A percentile compares a stretch with the other conserved stretches of the same genome.
Conservation (phyloP, 2,113 vertebrate species). For the Dipodomys merriami region DNA sequence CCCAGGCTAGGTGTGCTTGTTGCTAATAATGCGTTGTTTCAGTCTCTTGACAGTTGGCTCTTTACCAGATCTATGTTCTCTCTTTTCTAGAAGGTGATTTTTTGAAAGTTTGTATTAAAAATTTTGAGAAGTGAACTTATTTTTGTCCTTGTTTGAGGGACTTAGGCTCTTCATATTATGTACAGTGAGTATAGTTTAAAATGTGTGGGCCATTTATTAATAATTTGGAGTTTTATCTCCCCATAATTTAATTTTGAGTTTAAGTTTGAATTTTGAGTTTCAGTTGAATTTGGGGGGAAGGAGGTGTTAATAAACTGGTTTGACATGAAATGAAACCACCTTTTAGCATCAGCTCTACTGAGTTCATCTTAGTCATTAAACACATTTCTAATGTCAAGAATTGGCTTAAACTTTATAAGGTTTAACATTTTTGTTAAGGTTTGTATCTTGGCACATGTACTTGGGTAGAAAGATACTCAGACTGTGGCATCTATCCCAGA, state of each 20-base stretch:
- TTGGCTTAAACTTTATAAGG: neutral
- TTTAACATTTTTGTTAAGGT: neutral
- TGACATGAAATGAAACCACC: constrained; percentile 23
- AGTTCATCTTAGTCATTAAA: neutral
- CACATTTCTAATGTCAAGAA: neutral
- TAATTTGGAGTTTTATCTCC: constrained; percentile 27
- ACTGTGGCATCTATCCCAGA: neutral
- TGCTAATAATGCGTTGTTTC: neutral
- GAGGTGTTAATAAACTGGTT: neutral
- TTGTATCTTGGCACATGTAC: neutral
- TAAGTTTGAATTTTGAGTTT: neutral
- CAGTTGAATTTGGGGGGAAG: neutral
- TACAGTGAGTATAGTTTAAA: neutral
- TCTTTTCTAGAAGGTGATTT: neutral
- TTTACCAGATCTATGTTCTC: neutral
- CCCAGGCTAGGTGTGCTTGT: neutral
- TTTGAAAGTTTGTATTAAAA: constrained; percentile 47
- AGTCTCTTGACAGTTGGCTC: neutral
- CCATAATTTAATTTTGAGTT: neutral
- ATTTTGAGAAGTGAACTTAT: constrained; percentile 26
- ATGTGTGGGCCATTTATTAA: neutral
- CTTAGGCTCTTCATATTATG: neutral
- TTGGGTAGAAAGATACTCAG: constrained; percentile 1
- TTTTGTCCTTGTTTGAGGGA: neutral
- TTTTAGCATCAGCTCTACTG: constrained; percentile 20